These are phyloP conservation scores for Prunella strophiata DNA, from an alignment of 2,797 vertebrate genomes.

Conservation along the genomic window DNA sequence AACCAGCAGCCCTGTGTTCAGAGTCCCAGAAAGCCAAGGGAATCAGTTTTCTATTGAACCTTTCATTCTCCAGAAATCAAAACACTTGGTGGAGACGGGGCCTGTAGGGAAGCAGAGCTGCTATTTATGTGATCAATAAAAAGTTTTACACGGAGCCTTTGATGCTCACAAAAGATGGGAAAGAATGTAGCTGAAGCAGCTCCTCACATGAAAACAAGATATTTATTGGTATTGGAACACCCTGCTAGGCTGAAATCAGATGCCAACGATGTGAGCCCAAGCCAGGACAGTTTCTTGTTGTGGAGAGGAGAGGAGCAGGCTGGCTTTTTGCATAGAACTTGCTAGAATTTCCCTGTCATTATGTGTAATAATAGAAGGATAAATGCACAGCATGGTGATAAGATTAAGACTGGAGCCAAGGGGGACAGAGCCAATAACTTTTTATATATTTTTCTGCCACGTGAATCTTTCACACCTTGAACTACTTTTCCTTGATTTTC, in stretches of 20 bases:
- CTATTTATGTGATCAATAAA: slow-evolving; percentile 64
- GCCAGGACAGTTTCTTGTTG: background rate
- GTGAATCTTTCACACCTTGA: slow-evolving; percentile 47
- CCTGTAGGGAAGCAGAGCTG: slow-evolving; percentile 47
- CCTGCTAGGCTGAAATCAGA: slow-evolving; percentile 52
- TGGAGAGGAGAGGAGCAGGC: background rate
- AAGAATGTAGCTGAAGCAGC: slow-evolving; percentile 56
- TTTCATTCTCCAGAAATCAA: slow-evolving; percentile 35
- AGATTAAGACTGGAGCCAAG: slow-evolving; percentile 7
- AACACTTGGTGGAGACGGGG: background rate
- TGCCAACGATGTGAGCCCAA: background rate
- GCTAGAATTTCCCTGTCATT: slow-evolving; percentile 20
- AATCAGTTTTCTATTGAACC: slow-evolving; percentile 43
- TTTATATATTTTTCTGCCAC: background rate
- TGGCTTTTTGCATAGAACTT: background rate
- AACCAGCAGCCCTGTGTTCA: background rate
- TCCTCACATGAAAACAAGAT: slow-evolving; percentile 57
- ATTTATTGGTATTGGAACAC: slow-evolving; percentile 61
- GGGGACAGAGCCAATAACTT: slow-evolving; percentile 12
- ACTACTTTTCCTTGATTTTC: slow-evolving; percentile 27
- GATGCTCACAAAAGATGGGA: slow-evolving; percentile 48
- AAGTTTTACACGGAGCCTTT: slow-evolving; percentile 59
- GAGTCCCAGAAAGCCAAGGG: background rate
- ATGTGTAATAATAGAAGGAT: slow-evolving; percentile 8
- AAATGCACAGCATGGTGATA: slow-evolving; percentile 13